Conservation (phyloP, 2,888 invertebrate genomes). For the Drepanosiphum platanoidis region DNA sequence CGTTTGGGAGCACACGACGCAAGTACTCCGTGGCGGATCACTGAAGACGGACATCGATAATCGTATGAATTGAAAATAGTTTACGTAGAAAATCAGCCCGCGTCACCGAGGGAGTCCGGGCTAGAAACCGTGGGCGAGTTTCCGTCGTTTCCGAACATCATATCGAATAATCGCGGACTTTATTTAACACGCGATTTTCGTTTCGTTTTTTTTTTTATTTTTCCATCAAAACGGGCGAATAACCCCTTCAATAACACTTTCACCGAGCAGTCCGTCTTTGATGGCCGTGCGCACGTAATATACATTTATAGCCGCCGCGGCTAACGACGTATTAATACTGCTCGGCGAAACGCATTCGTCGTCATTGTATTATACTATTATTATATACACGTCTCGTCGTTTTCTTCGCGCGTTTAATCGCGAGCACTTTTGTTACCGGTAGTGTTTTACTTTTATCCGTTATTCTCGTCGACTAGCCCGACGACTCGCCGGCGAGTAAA, state of each 20-base stretch:
- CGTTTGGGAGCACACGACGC: too few species aligned
- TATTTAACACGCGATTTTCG: not conserved
- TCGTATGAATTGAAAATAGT: too few species aligned
- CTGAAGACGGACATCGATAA: too few species aligned
- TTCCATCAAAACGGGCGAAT: constrained; percentile 1
- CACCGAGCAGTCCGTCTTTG: constrained; percentile 7
- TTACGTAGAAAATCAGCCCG: too few species aligned
- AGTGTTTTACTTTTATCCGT: constrained; percentile 28
- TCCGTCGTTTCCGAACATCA: not conserved
- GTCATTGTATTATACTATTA: too few species aligned
- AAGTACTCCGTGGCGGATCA: too few species aligned
- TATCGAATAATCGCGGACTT: constrained; percentile 12
- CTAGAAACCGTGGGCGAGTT: too few species aligned
- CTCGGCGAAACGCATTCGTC: constrained; percentile 35
- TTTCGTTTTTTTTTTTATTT: not conserved
- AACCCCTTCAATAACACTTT: constrained; percentile 41
- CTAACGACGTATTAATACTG: constrained; percentile 41
- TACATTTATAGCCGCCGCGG: not conserved
- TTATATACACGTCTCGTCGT: not conserved
- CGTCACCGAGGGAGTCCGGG: too few species aligned
- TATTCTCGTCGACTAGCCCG: not conserved
- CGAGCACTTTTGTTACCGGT: constrained; percentile 32
- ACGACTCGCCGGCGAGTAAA: not conserved
- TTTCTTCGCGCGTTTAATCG: constrained; percentile 23
- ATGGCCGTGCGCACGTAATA: too few species aligned